Evolutionary conservation across 2,113 vertebrate genomes (phyloP).

Genomic region (Bettongia penicillata): DNA sequence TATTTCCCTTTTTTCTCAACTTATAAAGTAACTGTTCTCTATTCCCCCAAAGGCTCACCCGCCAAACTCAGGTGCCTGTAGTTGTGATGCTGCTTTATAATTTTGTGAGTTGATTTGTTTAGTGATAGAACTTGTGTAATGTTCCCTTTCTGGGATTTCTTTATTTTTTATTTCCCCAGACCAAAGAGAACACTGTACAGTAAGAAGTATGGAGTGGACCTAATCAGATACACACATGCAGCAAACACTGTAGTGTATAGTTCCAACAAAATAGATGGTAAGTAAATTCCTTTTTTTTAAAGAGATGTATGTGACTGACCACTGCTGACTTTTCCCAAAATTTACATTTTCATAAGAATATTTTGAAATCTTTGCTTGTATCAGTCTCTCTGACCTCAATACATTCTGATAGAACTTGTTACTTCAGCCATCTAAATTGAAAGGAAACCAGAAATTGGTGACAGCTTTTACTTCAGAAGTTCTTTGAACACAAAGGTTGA

Average conservation of each 20-base stretch:
- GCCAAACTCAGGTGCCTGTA: neutral
- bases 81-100: conserved; percentile 6
- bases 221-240: conserved; percentile 99
- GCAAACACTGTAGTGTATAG: conserved; percentile 99
- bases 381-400: conserved; percentile 55
- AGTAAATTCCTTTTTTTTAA: conserved; percentile 73
- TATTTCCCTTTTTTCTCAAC: neutral
- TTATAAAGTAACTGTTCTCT: neutral
- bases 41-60: neutral
- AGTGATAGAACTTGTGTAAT: conserved; percentile 51
- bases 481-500: neutral
- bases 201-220: conserved; percentile 99
- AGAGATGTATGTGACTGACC: neutral
- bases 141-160: conserved; percentile 28
- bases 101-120: conserved; percentile 3
- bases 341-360: conserved; percentile 4
- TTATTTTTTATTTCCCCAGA: conserved; percentile 83
- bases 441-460: conserved; percentile 42
- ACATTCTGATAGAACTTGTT: conserved; percentile 50
- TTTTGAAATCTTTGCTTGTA: conserved; percentile 54
- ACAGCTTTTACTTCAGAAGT: conserved; percentile 46
- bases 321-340: neutral
- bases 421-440: conserved; percentile 41
- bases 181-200: conserved; percentile 99
- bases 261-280: conserved; percentile 99